Evolutionary conservation across 2,797 vertebrate species (phyloP), one percentile per base, ranked within the genome.

Genomic region (Gymnopithys bicolor): DNA sequence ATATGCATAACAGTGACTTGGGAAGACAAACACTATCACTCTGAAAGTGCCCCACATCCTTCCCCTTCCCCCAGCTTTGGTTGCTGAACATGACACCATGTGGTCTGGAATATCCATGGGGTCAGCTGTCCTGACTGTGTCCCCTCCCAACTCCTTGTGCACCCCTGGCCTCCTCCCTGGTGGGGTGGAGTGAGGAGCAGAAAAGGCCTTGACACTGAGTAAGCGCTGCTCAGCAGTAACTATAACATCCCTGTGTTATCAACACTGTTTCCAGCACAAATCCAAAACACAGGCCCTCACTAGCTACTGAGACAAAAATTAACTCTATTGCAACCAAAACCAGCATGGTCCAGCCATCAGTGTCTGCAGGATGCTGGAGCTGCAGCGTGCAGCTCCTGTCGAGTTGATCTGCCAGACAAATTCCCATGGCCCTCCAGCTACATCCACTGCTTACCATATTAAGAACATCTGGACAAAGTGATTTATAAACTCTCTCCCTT

Each of bases 391-490:
- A 9, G 84, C 82, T 96, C 56, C 96, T 11, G 39, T 94, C 75
- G 55, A 75, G 32, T 93, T 22, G 25, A 32, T 58, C 39, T 91
- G 75, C 58, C 19, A 64, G 73, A 66, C 32, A 7, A 33, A 11
- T 90, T 94, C 83, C 85, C 53, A 7, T 91, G 55, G 58, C 51
- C 22, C n/a, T 81, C 11, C 32, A 60, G 79, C 76, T 93, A 33
- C 43, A 69, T 75, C 43, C 1, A 13, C 59, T 89, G 43, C 52
- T 58, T 89, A 48, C 77, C 11, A 1, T 84, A 86, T 94, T 90
- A 88, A 81, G 85, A 96, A 93, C 91, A 94, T 88, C 96, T 94
- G 87, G 90, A 86, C 39, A 81, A 86, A 95, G 39, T 86, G 83
- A 94, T 94, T 94, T 93, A 91, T 92, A 71, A 88, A 45, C 76